Evolutionary conservation across 2,113 vertebrate species (phyloP).

Genomic region (Procapra przewalskii): DNA sequence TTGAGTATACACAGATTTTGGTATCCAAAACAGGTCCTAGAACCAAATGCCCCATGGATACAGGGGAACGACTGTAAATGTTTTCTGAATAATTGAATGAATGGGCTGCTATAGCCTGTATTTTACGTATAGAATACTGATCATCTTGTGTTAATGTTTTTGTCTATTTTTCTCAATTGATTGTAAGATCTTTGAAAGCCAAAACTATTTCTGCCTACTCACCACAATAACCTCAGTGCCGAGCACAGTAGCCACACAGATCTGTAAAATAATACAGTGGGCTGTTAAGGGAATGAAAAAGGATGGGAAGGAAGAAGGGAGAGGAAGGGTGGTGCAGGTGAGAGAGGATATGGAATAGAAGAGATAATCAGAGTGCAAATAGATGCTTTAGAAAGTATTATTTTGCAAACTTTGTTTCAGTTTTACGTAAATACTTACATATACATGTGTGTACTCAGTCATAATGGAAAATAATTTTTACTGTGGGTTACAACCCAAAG

Average conservation of each 20-base stretch:
- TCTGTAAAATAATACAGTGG: neutral
- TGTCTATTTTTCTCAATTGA: neutral
- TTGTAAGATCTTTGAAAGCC: neutral
- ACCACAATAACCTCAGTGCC: neutral
- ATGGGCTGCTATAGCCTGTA: neutral
- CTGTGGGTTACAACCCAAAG: neutral
- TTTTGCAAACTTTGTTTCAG: neutral
- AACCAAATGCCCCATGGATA: neutral
- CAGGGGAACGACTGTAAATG: neutral
- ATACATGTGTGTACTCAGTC: neutral
- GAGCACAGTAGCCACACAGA: neutral
- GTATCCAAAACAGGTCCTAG: neutral
- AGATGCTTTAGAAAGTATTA: neutral
- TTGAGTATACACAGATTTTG: neutral
- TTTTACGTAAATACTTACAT: neutral
- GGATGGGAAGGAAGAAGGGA: neutral
- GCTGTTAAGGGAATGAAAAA: neutral
- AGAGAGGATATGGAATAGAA: neutral
- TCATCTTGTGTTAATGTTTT: neutral
- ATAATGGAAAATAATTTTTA: constrained; percentile 21
- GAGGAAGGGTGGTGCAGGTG: neutral
- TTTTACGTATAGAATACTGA: neutral
- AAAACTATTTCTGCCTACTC: neutral
- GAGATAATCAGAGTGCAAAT: neutral
- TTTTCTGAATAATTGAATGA: neutral